phyloP scores from a whole-genome alignment of 2,797 vertebrate species.

The Sarcoramphus papa region DNA sequence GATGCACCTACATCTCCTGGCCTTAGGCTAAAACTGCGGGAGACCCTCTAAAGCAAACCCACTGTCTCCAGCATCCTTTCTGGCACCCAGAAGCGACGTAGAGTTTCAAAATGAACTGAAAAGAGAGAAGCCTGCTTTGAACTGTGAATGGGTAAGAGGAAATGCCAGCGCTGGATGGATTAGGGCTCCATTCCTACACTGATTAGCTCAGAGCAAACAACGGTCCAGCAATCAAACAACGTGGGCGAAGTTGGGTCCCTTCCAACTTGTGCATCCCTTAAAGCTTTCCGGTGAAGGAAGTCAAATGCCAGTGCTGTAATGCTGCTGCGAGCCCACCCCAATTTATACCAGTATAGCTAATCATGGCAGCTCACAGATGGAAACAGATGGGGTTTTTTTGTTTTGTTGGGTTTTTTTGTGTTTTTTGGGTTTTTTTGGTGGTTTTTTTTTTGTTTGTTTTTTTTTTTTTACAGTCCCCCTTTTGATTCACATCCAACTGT shows the following conservation, averaged over 20 bases:
- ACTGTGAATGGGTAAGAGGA: not conserved
- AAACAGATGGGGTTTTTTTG: not conserved
- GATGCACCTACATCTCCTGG: not conserved
- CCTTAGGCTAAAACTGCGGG: not conserved
- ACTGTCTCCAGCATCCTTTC: not conserved
- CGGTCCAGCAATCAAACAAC: accelerated
- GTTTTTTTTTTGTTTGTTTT: not conserved
- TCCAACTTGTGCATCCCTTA: not conserved
- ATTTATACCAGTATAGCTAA: not conserved
- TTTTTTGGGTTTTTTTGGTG: not conserved
- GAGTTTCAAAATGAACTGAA: not conserved
- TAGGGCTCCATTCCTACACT: not conserved
- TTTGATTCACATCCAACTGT: not conserved
- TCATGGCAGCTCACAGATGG: not conserved
- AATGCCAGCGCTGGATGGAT: not conserved
- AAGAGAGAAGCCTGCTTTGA: not conserved
- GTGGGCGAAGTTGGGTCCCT: not conserved
- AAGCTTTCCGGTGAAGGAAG: not conserved
- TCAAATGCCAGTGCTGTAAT: not conserved
- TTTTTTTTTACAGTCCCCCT: not conserved
- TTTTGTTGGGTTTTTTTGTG: too few relatives aligned
- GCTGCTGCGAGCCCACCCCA: not conserved
- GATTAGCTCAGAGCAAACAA: not conserved
- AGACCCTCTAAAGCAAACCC: not conserved
- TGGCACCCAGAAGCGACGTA: accelerated